These are phyloP conservation scores for Contarinia nasturtii DNA, from an alignment of 1,140 invertebrate genomes.

Conservation along the genomic window DNA sequence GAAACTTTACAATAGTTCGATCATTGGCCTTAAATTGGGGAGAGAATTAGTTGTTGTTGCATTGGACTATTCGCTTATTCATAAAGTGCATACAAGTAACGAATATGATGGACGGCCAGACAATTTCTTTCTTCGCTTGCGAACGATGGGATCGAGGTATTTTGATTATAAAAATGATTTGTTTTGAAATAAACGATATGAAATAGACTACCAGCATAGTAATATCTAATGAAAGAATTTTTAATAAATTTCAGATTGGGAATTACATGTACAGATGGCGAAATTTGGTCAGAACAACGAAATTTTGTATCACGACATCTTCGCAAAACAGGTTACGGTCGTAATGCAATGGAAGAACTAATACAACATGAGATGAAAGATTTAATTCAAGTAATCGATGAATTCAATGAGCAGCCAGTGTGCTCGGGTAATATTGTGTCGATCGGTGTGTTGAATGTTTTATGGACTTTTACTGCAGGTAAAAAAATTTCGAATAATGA, in stretches of 20 bases:
- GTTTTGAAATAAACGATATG: too few relatives aligned
- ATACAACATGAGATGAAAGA: slow-evolving; percentile 40
- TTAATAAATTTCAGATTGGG: slow-evolving; percentile 18
- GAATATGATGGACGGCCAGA: slow-evolving; percentile 53
- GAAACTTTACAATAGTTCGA: slow-evolving; percentile 34
- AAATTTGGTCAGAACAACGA: slow-evolving; percentile 53
- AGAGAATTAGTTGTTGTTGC: slow-evolving; percentile 37
- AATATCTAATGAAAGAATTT: slow-evolving; percentile 2
- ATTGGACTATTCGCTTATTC: slow-evolving; percentile 32
- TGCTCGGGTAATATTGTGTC: slow-evolving; percentile 27
- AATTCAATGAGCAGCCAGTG: slow-evolving; percentile 17
- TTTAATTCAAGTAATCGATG: slow-evolving; percentile 27
- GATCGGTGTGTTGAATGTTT: slow-evolving; percentile 46
- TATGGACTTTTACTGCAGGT: slow-evolving; percentile 55
- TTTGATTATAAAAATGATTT: slow-evolving; percentile 24
- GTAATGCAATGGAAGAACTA: slow-evolving; percentile 45
- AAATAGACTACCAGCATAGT: too few relatives aligned
- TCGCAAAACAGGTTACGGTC: slow-evolving; percentile 52
- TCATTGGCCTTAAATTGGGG: slow-evolving; percentile 47
- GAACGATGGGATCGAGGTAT: slow-evolving; percentile 45
- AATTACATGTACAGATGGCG: slow-evolving; percentile 57
- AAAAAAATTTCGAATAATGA: slow-evolving; percentile 27
- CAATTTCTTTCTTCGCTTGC: slow-evolving; percentile 45
- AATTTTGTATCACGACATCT: slow-evolving; percentile 50
- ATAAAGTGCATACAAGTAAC: slow-evolving; percentile 36